Base-by-base conservation (phyloP, 2,797 vertebrate species). In the Enteromius thamalakanensis region DNA sequence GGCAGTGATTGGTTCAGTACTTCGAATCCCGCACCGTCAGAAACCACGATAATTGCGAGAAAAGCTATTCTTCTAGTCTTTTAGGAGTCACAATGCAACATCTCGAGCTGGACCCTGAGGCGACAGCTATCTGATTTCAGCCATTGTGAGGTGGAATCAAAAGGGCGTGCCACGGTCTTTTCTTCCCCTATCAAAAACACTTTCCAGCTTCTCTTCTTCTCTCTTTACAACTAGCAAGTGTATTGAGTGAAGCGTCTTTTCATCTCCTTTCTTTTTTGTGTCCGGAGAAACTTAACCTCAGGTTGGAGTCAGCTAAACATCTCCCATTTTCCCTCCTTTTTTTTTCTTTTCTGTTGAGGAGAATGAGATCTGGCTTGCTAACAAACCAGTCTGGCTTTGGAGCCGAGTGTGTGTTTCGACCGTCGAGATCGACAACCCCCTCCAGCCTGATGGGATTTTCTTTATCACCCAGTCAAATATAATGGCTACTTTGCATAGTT, bases 131-230 rank as follows among this genome's bases (percentile, higher is more conserved):
- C 92, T 85, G 17, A 40, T 95, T 94, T 92, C 94, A 10, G 87
- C 90, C 88, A 91, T 94, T 94, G 93, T 94, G 87, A 80, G 10
- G 80, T 40, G 81, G 87, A 88, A 91, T 91, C 91, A 94, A 92
- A 93, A 91, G 93, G 93, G 92, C 87, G 92, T 93, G 93, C 92
- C 90, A 91, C 87, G 86, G 84, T 87, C 93, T 93, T 93, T 94
- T 94, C 92, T 94, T 92, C 89, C 87, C 87, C 91, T 84, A 91
- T 93, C 90, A 91, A 92, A 93, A 93, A 92, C 91, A 92, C 90
- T 90, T 89, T 92, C 91, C 91, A 70, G 84, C 88, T 89, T 91
- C 92, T 93, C 92, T 91, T 91, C 83, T 88, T 90, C 86, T 90
- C 91, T 89, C 91, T 93, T 93, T 87, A 91, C 72, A 83, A 87